These are phyloP conservation scores for Chelonoidis abingdonii DNA, from an alignment of 2,113 vertebrate genomes.

Conservation along the genomic window DNA sequence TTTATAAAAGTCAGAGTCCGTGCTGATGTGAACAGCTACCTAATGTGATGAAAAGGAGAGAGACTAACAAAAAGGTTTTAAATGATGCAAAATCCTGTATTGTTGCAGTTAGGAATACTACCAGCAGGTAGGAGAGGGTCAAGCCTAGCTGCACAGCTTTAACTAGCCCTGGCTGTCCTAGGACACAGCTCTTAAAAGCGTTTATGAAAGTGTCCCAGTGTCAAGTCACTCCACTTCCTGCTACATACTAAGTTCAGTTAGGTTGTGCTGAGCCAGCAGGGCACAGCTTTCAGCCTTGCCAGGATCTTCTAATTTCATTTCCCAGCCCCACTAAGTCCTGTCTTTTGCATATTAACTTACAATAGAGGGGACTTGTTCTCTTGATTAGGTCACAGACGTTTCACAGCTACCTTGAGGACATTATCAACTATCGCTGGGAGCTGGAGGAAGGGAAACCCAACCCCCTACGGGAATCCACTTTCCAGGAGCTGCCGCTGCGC, in stretches of 20 bases:
- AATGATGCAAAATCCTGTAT: accelerated
- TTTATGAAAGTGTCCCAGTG: not conserved
- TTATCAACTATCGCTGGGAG: constrained; percentile 98
- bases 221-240: not conserved
- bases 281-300: not conserved
- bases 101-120: not conserved
- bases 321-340: not conserved
- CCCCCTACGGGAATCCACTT: constrained; percentile 87
- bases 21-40: not conserved
- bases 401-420: constrained; percentile 95
- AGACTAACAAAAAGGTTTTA: not conserved
- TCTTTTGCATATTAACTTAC: not conserved
- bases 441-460: constrained; percentile 97
- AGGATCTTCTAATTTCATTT: not conserved
- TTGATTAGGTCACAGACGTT: constrained; percentile 88
- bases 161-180: accelerated
- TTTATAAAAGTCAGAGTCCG: not conserved
- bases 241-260: not conserved
- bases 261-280: not conserved
- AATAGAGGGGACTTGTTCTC: not conserved
- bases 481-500: constrained; percentile 89
- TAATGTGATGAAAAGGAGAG: not conserved
- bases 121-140: not conserved
- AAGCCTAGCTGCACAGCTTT: not conserved
- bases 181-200: not conserved